A percentile compares a stretch with the other conserved stretches of the same genome.
Evolutionary conservation across 2,113 vertebrate species (phyloP).

Genomic region (Amphiprion ocellaris): DNA sequence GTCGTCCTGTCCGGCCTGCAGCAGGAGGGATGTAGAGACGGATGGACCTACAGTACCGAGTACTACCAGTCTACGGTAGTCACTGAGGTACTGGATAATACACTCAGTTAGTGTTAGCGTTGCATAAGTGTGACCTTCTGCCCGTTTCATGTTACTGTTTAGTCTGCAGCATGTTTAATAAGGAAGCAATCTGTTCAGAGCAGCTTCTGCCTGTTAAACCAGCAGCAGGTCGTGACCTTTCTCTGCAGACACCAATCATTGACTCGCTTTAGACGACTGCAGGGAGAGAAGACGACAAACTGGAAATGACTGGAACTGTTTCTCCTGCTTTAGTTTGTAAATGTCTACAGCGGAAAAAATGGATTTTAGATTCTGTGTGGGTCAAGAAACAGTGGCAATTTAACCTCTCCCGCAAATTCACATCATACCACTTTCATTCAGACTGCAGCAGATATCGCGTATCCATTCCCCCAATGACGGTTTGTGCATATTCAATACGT

Average conservation of each 20-base stretch:
- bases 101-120: not conserved
- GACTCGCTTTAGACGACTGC: not conserved
- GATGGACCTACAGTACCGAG: constrained; percentile 68
- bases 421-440: too few species aligned
- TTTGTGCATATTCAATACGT: too few species aligned
- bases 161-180: too few species aligned
- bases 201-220: too few species aligned
- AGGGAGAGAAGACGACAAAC: not conserved
- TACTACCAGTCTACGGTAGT: constrained; percentile 59
- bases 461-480: too few species aligned
- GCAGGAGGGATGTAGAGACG: constrained; percentile 63
- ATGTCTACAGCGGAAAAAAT: not conserved
- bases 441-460: too few species aligned
- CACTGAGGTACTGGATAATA: constrained; percentile 55
- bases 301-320: not conserved
- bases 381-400: too few species aligned
- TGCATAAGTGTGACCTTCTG: too few species aligned
- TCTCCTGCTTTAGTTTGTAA: not conserved
- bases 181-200: too few species aligned
- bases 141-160: too few species aligned
- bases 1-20: constrained; percentile 33
- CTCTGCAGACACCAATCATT: constrained; percentile 11
- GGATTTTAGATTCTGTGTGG: too few species aligned
- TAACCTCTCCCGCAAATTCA: too few species aligned
- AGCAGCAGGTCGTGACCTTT: not conserved